A percentile compares a stretch with the other conserved stretches of the same genome.
These are phyloP conservation scores for Carcina quercana DNA, from an alignment of 2,888 invertebrate species.

Conservation along the genomic window DNA sequence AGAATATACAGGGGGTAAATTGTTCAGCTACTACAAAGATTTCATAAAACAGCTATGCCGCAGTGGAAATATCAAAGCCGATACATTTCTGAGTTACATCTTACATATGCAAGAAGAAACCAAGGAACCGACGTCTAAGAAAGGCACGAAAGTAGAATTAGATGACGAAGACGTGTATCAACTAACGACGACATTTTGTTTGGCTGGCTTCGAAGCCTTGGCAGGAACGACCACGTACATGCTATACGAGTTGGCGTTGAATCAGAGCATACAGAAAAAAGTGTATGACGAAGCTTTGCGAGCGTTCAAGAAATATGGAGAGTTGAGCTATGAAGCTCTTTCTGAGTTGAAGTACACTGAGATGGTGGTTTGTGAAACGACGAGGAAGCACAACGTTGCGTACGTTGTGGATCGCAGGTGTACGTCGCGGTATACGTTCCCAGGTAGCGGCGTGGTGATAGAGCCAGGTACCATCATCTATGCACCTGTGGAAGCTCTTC, in stretches of 20 bases:
- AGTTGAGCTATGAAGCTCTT: neutral
- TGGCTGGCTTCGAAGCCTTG: neutral
- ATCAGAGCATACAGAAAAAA: slow-evolving; percentile 5
- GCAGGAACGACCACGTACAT: neutral
- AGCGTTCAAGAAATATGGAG: neutral
- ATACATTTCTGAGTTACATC: neutral
- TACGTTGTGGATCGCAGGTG: neutral
- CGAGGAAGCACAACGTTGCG: slow-evolving; percentile 1
- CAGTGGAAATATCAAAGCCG: neutral
- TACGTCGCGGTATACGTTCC: neutral
- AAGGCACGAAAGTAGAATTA: neutral
- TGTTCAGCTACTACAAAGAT: neutral
- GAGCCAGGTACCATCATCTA: slow-evolving; percentile 1
- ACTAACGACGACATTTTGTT: neutral
- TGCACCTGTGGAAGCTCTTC: neutral
- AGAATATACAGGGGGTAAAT: neutral
- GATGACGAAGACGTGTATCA: slow-evolving; percentile 1
- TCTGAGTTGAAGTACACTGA: slow-evolving; percentile 3
- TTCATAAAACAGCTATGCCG: neutral
- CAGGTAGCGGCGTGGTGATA: slow-evolving; percentile 1
- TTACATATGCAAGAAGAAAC: neutral
- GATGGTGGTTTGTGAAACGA: slow-evolving; percentile 5
- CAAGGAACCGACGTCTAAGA: neutral
- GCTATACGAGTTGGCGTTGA: slow-evolving; percentile 1
- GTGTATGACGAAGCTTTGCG: neutral